Conservation (phyloP, 2,797 vertebrate genomes). For the Telmatherina bonti region DNA sequence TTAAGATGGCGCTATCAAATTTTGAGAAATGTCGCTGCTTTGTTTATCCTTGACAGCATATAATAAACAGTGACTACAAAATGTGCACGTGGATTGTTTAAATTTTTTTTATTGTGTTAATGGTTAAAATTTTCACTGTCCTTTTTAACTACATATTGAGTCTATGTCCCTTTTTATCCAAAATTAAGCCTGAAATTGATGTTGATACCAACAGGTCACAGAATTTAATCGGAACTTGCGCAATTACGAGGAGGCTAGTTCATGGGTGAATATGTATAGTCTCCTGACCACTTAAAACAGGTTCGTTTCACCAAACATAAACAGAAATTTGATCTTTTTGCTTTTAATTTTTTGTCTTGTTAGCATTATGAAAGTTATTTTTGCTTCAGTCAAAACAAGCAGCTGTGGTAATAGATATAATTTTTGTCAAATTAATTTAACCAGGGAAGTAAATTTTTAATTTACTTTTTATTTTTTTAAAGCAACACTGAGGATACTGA, state of each 20-base stretch:
- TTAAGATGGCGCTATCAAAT: conserved; percentile 29
- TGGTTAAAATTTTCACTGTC: not conserved
- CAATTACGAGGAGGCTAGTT: not conserved
- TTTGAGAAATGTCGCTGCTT: conserved; percentile 47
- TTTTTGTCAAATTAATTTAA: too few species aligned
- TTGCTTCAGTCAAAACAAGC: not conserved
- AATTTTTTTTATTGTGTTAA: not conserved
- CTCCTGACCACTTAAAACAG: not conserved
- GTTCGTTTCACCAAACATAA: not conserved
- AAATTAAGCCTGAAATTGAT: not conserved
- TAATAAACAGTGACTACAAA: conserved; percentile 68
- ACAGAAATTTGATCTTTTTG: not conserved
- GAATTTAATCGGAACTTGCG: not conserved
- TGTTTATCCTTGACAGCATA: conserved; percentile 46
- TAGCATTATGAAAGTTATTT: not conserved
- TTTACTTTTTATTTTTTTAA: too few species aligned
- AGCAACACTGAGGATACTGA: not conserved
- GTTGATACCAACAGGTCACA: not conserved
- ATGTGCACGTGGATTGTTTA: not conserved
- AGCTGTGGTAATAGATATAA: not conserved
- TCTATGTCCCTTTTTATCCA: not conserved
- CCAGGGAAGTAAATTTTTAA: too few species aligned
- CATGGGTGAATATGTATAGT: not conserved
- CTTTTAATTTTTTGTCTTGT: conserved; percentile 1
- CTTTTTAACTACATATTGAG: not conserved